Percentiles rank a stretch among this genome's conserved stretches.
Conservation (phyloP, 1,140 invertebrate species). For the Odontomachus brunneus region DNA sequence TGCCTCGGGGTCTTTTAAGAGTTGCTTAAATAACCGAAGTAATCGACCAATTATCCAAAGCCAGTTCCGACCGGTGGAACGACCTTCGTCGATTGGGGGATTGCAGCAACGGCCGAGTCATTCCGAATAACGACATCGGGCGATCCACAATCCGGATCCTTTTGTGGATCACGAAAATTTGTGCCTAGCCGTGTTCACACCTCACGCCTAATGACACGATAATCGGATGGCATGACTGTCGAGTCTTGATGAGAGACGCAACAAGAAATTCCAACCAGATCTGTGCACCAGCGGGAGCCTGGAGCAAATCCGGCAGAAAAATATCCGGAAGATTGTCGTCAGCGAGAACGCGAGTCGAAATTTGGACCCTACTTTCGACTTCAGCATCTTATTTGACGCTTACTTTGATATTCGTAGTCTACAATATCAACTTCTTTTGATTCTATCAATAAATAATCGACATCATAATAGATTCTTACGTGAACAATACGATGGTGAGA, state of each 20-base stretch:
- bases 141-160: constrained; percentile 42
- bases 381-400: no score
- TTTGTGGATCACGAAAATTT: constrained; percentile 49
- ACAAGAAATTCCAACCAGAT: no score
- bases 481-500: no score
- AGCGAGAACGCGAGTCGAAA: no score
- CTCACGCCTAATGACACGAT: constrained; percentile 10
- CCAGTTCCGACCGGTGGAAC: constrained; percentile 19
- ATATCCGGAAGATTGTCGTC: neutral
- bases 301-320: neutral
- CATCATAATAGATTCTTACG: no score
- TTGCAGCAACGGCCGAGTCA: constrained; percentile 64
- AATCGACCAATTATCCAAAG: constrained; percentile 77
- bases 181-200: constrained; percentile 43
- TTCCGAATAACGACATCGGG: constrained; percentile 65
- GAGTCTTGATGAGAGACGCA: no score
- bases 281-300: no score
- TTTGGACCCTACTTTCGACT: no score
- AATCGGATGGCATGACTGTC: constrained; percentile 64
- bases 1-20: constrained; percentile 50
- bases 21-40: constrained; percentile 70
- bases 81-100: constrained; percentile 58
- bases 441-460: no score
- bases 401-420: no score
- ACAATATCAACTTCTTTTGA: no score